A percentile compares a stretch with the other conserved stretches of the same genome.
These are phyloP conservation scores for Dendronephthya gigantea DNA, from an alignment of 64 coral and sea anemone species.

Conservation along the genomic window DNA sequence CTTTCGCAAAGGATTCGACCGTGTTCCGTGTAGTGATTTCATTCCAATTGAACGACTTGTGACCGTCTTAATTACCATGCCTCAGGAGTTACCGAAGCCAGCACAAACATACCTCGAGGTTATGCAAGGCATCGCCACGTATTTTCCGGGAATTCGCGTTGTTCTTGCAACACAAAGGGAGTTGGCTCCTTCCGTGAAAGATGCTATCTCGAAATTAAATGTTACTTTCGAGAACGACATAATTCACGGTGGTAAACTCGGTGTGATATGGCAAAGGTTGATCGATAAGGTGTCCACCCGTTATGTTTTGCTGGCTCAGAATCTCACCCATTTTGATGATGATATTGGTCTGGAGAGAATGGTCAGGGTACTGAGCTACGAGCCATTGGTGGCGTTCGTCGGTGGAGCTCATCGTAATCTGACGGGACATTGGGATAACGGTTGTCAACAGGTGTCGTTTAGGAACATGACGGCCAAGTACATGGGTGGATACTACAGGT, in stretches of 20 bases:
- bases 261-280: conserved; percentile 36
- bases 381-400: conserved; percentile 42
- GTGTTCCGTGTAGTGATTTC: conserved; percentile 46
- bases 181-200: neutral
- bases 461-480: conserved; percentile 56
- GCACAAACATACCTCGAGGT: neutral
- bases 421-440: conserved; percentile 64
- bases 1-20: conserved; percentile 63
- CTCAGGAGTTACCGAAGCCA: neutral
- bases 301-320: conserved; percentile 54
- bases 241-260: neutral
- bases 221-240: neutral
- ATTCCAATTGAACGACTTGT: conserved; percentile 55
- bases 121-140: conserved; percentile 35
- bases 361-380: conserved; percentile 50
- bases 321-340: conserved; percentile 74
- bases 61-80: conserved; percentile 36
- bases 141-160: conserved; percentile 42
- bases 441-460: conserved; percentile 62
- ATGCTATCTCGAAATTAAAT: neutral
- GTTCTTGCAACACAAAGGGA: conserved; percentile 28
- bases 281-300: conserved; percentile 46
- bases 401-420: conserved; percentile 70
- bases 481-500: neutral
- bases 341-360: conserved; percentile 66